Evolutionary conservation across 2,888 invertebrate genomes (phyloP), one percentile per base, ranked within the genome.

Genomic region (Ischnus inquisitorius): DNA sequence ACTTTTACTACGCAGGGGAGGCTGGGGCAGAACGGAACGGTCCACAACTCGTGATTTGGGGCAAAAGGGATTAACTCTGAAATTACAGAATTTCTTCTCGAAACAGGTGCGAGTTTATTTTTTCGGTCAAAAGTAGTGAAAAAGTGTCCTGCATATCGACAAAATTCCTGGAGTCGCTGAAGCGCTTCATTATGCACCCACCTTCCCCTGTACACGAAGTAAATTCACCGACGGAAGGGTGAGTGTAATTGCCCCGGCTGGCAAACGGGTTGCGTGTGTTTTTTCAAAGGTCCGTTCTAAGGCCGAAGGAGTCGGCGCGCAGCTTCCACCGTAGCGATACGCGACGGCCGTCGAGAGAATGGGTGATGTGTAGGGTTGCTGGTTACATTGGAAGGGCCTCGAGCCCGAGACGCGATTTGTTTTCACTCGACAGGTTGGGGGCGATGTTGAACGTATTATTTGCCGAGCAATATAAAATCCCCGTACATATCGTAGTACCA

Each of bases 241-340:
- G 85, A 88, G 89, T 89, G 88, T 91, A 91, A 91, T 92, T 91
- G 92, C 88, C 34, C 89, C 88, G 88, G 88, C 86, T 89, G 88
- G 89, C 86, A 87, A 89, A 88, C 87, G 88, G 79, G 51, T 39
- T 71, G 85, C 46, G 34, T 68, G 51, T 79, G 10, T 68, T 62
- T 79, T 68, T 79, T 79, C 51, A 6, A 22, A 71, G 22, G 39
- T 69, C 76, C 71, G 25, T 65, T 43, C 51, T 51, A 64, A 39
- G 22, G 48, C 54, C 69, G 64, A 68, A 74, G 60, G 48, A 67
- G 60, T 41, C 41, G 34, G 34, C 6, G 65, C 48, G 16, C 54
- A 41, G 57, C 67, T 57, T 41, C 41, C n/a, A 19, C 48, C 34
- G 6, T 54, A 25, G 65, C 51, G 46, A 46, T 28, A n/a, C 22